A percentile compares a stretch with the other conserved stretches of the same genome.
Conservation (phyloP, 2,797 vertebrate genomes). For the Chiroxiphia lanceolata region DNA sequence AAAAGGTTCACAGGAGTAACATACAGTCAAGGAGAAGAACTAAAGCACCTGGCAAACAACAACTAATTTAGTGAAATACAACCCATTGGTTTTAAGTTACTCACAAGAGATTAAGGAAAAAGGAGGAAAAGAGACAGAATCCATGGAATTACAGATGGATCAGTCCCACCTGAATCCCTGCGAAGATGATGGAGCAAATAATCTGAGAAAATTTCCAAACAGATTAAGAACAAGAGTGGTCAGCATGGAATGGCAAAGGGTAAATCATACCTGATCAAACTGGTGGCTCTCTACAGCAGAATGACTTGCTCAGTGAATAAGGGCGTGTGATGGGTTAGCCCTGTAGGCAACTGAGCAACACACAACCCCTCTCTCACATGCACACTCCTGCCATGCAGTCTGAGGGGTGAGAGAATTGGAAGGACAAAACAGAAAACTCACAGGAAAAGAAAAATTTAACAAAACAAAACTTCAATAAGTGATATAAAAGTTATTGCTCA, state of each 20-base stretch:
- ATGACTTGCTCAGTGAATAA: background rate
- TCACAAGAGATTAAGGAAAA: too few species aligned
- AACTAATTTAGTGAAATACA: too few species aligned
- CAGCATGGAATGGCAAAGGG: background rate
- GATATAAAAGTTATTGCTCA: background rate
- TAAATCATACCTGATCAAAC: background rate
- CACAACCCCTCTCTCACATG: background rate
- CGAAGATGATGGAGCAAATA: background rate
- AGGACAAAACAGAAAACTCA: background rate
- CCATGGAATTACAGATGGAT: background rate
- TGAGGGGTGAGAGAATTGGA: background rate
- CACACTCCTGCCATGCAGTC: background rate
- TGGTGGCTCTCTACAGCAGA: background rate
- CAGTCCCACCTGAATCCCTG: background rate
- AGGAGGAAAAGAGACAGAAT: too few species aligned
- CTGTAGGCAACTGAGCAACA: background rate
- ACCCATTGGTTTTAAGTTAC: too few species aligned
- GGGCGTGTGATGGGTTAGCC: accelerated
- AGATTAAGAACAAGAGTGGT: background rate
- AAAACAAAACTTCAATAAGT: background rate
- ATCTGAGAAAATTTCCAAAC: background rate
- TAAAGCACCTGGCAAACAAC: too few species aligned
- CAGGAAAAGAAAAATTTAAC: background rate
- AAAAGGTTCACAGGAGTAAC: too few species aligned
- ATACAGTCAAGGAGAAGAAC: too few species aligned